phyloP scores from a whole-genome alignment of 2,888 invertebrate genomes.

The Pristionchus japonicus region DNA sequence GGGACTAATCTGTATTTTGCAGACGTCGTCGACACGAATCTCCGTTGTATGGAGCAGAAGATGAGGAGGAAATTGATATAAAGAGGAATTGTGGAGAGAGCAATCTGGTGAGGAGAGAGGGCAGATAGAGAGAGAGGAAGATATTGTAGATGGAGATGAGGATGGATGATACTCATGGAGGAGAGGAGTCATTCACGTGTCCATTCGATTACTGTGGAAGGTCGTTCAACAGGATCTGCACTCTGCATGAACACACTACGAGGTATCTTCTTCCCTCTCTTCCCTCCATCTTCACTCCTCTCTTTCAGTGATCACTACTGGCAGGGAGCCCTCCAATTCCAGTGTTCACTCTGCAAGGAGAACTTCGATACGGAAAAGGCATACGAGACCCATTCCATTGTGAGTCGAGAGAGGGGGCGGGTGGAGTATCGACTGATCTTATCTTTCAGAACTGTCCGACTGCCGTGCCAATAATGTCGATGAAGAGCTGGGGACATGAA shows the following conservation, averaged over 20 bases:
- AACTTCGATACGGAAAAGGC: not conserved
- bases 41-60: not conserved
- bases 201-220: not conserved
- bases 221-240: not conserved
- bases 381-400: not conserved
- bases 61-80: not conserved
- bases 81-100: not conserved
- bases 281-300: no score
- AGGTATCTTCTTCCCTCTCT: conserved; percentile 20
- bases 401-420: not conserved
- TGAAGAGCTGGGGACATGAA: not conserved
- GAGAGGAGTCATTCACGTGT: not conserved
- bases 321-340: not conserved
- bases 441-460: not conserved
- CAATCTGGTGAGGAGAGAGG: not conserved
- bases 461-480: not conserved
- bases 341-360: not conserved
- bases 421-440: not conserved
- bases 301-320: conserved; percentile 46
- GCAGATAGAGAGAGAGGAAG: no score
- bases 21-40: not conserved
- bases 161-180: not conserved
- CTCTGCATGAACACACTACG: not conserved
- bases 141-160: not conserved
- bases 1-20: not conserved